Conservation (phyloP, 2,888 invertebrate species). For the Perithous albicinctus region DNA sequence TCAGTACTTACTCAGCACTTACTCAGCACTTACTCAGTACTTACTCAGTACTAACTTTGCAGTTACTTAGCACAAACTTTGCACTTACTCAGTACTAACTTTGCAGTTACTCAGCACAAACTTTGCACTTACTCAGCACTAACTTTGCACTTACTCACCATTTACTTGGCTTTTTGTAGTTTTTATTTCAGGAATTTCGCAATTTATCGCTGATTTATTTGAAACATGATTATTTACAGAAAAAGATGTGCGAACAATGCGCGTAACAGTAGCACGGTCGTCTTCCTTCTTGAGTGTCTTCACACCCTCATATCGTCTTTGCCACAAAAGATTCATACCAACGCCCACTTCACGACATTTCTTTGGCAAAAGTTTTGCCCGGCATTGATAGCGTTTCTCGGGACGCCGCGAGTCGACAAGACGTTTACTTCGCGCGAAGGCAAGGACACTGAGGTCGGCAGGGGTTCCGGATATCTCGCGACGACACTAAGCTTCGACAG, state of each 20-base stretch:
- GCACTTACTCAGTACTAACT: background rate
- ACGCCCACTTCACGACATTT: slow-evolving; percentile 94
- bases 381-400: slow-evolving; percentile 93
- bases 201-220: background rate
- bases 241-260: slow-evolving; percentile 81
- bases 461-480: slow-evolving; percentile 90
- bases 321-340: slow-evolving; percentile 93
- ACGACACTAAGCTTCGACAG: slow-evolving; percentile 92
- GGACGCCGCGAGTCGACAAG: slow-evolving; percentile 94
- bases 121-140: background rate
- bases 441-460: slow-evolving; percentile 85
- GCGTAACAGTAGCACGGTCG: slow-evolving; percentile 87
- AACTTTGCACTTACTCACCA: background rate
- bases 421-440: slow-evolving; percentile 90
- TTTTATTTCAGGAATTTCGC: background rate
- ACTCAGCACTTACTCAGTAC: background rate
- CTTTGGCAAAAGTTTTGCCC: slow-evolving; percentile 98
- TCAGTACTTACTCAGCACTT: background rate
- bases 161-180: background rate
- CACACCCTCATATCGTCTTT: slow-evolving; percentile 93
- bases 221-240: slow-evolving; percentile 81
- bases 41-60: background rate
- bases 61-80: background rate
- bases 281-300: slow-evolving; percentile 94
- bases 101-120: background rate